Evolutionary conservation across 1,140 invertebrate species (phyloP).

Genomic region (Heliconius hewitsoni): DNA sequence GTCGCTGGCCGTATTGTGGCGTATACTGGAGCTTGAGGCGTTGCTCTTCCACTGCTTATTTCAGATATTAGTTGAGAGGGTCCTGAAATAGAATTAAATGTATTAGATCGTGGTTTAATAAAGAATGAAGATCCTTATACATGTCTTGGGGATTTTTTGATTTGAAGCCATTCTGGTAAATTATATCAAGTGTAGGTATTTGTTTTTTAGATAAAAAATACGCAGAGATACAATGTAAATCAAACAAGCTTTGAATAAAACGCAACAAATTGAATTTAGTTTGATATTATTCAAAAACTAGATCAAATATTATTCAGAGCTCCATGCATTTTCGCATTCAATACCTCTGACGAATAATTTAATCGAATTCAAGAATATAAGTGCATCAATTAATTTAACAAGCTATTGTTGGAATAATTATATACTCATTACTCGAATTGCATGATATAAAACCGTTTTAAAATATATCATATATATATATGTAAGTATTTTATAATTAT

Average conservation of each 20-base stretch:
- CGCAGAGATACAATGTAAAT: too few relatives aligned
- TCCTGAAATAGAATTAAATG: constrained; percentile 65
- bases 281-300: neutral
- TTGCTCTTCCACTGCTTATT: constrained; percentile 60
- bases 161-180: too few relatives aligned
- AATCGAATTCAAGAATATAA: neutral
- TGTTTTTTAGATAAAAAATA: too few relatives aligned
- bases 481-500: neutral
- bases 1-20: constrained; percentile 64
- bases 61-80: constrained; percentile 74
- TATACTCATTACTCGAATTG: neutral
- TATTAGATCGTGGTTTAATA: neutral
- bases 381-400: constrained; percentile 6
- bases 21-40: constrained; percentile 71
- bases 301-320: neutral
- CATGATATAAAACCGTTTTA: neutral
- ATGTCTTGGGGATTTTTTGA: too few relatives aligned
- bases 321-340: neutral
- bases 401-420: constrained; percentile 1
- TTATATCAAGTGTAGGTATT: too few relatives aligned
- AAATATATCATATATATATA: neutral
- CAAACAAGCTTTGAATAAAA: too few relatives aligned
- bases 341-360: constrained; percentile 1
- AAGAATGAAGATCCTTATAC: too few relatives aligned
- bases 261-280: neutral